A percentile compares a stretch with the other conserved stretches of the same genome.
Conservation (phyloP, 1,140 invertebrate species). For the Drosophila subobscura region DNA sequence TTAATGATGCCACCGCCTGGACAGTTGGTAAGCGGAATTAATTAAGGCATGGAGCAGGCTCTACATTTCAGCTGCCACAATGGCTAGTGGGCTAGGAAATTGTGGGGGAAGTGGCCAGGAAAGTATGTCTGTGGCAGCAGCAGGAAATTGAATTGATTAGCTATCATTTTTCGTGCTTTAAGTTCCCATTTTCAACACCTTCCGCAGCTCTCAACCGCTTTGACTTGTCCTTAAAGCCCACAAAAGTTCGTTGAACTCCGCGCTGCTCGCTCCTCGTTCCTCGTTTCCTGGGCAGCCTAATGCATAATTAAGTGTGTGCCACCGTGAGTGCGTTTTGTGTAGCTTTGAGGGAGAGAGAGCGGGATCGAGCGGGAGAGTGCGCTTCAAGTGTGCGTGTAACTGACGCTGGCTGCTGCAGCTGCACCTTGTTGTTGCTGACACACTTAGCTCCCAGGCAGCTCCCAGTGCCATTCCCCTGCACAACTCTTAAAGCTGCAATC, state of each 20-base stretch:
- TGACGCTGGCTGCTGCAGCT: conserved; percentile 6
- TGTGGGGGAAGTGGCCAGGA: no score
- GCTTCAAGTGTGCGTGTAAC: conserved; percentile 70
- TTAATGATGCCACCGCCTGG: conserved; percentile 54
- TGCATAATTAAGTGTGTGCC: conserved; percentile 75
- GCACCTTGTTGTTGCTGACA: conserved; percentile 45
- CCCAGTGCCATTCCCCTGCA: neutral
- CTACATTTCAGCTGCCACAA: no score
- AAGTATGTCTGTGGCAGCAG: no score
- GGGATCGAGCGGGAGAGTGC: conserved; percentile 7
- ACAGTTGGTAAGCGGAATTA: conserved; percentile 38
- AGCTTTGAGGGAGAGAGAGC: conserved; percentile 13
- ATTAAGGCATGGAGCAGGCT: conserved; percentile 25
- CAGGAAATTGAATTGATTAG: no score
- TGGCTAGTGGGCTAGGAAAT: no score
- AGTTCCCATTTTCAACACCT: neutral
- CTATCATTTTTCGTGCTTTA: no score
- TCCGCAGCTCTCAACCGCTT: conserved; percentile 19
- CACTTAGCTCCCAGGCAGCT: conserved; percentile 21
- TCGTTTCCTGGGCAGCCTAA: conserved; percentile 48
- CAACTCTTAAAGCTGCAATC: conserved; percentile 56
- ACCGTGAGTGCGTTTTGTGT: conserved; percentile 19
- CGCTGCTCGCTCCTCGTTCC: neutral
- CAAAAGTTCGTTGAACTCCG: conserved; percentile 55
- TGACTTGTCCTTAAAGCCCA: conserved; percentile 9